Conservation (phyloP, 2,888 invertebrate genomes). For the Nezara viridula region DNA sequence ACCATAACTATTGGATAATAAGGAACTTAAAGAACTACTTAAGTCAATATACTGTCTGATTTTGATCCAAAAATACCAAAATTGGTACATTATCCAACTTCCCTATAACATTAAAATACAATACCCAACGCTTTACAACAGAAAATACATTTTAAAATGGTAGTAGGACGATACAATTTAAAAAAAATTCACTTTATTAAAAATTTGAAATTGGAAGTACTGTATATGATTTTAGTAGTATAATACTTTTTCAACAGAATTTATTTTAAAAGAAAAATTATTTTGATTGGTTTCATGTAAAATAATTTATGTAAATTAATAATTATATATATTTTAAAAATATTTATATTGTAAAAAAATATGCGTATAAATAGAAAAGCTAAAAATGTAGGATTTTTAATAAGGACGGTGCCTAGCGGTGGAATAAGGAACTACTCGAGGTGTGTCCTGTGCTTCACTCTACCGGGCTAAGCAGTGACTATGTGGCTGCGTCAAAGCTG, state of each 20-base stretch:
- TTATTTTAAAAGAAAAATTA: neutral
- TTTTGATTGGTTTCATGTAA: neutral
- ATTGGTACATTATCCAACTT: too few relatives aligned
- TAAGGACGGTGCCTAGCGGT: slow-evolving; percentile 49
- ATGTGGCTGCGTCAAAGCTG: slow-evolving; percentile 37
- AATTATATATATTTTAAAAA: neutral
- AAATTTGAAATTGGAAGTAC: neutral
- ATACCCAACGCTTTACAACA: neutral
- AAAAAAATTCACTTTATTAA: neutral
- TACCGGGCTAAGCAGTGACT: slow-evolving; percentile 52
- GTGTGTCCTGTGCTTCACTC: slow-evolving; percentile 51
- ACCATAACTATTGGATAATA: neutral
- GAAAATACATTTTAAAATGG: neutral
- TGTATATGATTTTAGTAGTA: neutral
- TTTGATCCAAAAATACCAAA: neutral
- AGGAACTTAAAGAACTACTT: neutral
- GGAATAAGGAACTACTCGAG: slow-evolving; percentile 50
- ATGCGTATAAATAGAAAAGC: neutral
- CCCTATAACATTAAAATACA: neutral
- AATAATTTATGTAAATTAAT: neutral
- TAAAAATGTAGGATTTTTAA: neutral
- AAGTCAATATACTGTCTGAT: neutral
- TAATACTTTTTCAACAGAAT: neutral
- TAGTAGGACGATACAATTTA: neutral
- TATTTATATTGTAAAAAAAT: neutral